These are phyloP conservation scores for Cecropterus lyciades DNA, from an alignment of 1,140 invertebrate species.

Conservation along the genomic window DNA sequence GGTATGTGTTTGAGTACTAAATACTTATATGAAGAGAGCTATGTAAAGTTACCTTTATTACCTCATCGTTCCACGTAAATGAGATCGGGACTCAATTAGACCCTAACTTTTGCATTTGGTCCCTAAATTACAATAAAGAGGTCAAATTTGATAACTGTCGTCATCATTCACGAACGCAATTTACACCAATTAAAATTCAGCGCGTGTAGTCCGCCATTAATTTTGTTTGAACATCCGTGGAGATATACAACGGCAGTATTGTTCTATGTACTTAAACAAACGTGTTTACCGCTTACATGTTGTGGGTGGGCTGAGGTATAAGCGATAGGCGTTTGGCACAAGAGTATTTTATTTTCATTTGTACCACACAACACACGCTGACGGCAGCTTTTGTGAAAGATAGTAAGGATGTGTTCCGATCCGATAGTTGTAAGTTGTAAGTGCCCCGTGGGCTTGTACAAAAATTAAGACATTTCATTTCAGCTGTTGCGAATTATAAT, in stretches of 20 bases:
- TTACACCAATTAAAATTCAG: slow-evolving; percentile 33
- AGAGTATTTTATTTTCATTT: too few relatives aligned
- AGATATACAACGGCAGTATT: slow-evolving; percentile 22
- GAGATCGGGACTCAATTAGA: slow-evolving; percentile 7
- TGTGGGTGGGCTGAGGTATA: not conserved
- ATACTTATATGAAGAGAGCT: too few relatives aligned
- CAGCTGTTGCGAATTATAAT: too few relatives aligned
- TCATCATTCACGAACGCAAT: slow-evolving; percentile 28
- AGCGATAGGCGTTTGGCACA: not conserved
- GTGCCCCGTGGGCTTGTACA: too few relatives aligned
- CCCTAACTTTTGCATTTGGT: slow-evolving; percentile 2
- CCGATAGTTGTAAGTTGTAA: too few relatives aligned
- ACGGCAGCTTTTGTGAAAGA: too few relatives aligned
- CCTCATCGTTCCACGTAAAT: too few relatives aligned
- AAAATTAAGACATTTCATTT: too few relatives aligned
- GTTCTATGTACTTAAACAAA: slow-evolving; percentile 26
- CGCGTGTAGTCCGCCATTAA: slow-evolving; percentile 17
- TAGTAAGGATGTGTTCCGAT: too few relatives aligned
- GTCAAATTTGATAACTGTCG: slow-evolving; percentile 27
- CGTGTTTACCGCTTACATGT: slow-evolving; percentile 25
- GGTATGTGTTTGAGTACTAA: too few relatives aligned
- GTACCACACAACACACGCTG: too few relatives aligned
- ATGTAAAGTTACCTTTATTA: too few relatives aligned
- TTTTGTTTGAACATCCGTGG: slow-evolving; percentile 30
- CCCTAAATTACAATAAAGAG: slow-evolving; percentile 18